phyloP scores from a whole-genome alignment of 2,888 invertebrate species.

The Eutolmus rufibarbis region DNA sequence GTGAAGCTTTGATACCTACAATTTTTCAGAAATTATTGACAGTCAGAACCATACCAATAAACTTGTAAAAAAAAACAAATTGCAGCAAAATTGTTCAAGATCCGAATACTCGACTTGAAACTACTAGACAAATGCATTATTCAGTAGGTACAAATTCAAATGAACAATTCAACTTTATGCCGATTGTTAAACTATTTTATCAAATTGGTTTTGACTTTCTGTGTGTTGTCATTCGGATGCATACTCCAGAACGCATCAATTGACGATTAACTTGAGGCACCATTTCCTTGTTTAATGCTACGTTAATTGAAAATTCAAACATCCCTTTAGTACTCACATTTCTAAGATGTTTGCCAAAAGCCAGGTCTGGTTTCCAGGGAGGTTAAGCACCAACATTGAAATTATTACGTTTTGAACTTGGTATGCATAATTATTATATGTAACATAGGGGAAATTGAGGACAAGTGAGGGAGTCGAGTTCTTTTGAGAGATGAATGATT shows the following conservation, averaged over 20 bases:
- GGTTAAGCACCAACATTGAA: neutral
- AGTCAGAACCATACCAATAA: too few species aligned
- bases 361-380: neutral
- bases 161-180: neutral
- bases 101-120: too few species aligned
- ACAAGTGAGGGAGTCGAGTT: neutral
- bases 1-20: too few species aligned
- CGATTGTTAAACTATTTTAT: neutral
- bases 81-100: too few species aligned
- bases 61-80: too few species aligned
- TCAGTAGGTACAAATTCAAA: neutral
- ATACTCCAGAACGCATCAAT: neutral
- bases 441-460: neutral
- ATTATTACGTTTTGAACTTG: neutral
- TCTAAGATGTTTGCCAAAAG: neutral
- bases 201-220: neutral
- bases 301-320: neutral
- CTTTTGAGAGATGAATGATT: constrained; percentile 4
- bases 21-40: too few species aligned
- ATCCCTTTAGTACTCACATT: neutral
- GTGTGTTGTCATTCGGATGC: neutral
- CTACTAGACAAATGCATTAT: too few species aligned
- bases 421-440: neutral
- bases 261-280: neutral
- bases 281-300: neutral